Base-by-base conservation (phyloP, 2,797 vertebrate species). In the Emys orbicularis region DNA sequence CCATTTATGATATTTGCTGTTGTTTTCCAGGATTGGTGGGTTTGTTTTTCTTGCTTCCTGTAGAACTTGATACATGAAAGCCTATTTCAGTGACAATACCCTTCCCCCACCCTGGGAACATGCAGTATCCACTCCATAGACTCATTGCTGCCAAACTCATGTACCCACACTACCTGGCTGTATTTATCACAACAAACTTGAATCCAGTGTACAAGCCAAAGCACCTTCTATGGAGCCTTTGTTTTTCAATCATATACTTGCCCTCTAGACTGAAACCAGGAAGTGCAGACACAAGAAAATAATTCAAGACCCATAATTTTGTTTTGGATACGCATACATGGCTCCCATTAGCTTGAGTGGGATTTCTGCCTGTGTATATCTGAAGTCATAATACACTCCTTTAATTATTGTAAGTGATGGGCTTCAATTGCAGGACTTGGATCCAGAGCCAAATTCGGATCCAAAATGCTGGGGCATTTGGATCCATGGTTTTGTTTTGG, bases 281-380 rank as follows among this genome's bases (percentile, higher is more conserved):
- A 96, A 88, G 50, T 41, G 16, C 83, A 94, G 96, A 94, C 12
- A 1, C 61, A 93, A 81, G n/a, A 41, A 94, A 97, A 95, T 95
- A 49, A 74, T 49, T 80, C 94, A 94, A 94, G 54, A 37, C 47
- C 81, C 50, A 77, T 18, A 87, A 8, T 52, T 84, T 90, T 91
- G 54, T 88, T 81, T 84, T 80, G 83, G 57, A 52, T 89, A 74
- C 74, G 34, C 80, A 61, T 31, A 2, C 72, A 27, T 27, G 89
- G 84, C 59, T 95, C 57, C 23, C 21, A 8, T 11, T 29, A 54
- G 29, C 65, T 50, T 79, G 57, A 93, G 47, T n/a, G 41, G 44
- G 57, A n/a, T 59, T 34, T 76, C 41, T 86, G 52, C 80, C 79
- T 94, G 77, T 1, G 4, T 41, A 12, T 77, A 77, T 90, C 82